phyloP scores from a whole-genome alignment of 2,888 invertebrate species.

The Eupithecia insigniata region DNA sequence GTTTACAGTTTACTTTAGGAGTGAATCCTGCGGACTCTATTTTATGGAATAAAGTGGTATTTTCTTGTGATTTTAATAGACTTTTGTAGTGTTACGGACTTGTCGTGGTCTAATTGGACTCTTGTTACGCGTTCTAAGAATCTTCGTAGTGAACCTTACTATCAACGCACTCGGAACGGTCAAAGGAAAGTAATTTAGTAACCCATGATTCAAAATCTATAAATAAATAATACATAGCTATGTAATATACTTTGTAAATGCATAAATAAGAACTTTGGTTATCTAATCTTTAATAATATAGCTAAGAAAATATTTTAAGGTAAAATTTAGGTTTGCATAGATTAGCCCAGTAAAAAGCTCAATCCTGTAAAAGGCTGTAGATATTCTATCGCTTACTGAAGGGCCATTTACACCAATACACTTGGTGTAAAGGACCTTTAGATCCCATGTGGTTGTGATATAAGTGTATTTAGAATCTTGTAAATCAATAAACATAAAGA shows the following conservation, averaged over 20 bases:
- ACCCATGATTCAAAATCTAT: not conserved
- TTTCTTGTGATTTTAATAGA: not conserved
- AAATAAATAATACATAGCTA: not conserved
- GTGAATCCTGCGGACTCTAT: not conserved
- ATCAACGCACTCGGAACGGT: not conserved
- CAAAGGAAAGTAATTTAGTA: not conserved
- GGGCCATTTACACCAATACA: slow-evolving; percentile 4
- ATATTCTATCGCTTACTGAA: slow-evolving; percentile 25
- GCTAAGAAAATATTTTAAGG: not conserved
- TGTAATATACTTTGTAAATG: not conserved
- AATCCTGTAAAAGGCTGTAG: slow-evolving; percentile 29
- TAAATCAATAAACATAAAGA: slow-evolving; percentile 14
- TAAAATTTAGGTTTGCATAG: not conserved
- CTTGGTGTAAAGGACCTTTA: slow-evolving; percentile 1
- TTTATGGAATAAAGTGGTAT: not conserved
- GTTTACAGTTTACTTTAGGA: not conserved
- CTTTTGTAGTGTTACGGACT: not conserved
- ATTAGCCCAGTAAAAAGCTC: slow-evolving; percentile 7
- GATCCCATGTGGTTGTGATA: slow-evolving; percentile 63
- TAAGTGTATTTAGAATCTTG: slow-evolving; percentile 36
- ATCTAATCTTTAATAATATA: not conserved
- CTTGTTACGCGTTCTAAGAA: not conserved
- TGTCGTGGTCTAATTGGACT: not conserved
- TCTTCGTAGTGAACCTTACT: not conserved
- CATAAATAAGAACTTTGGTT: not conserved